These are phyloP conservation scores for Microcebus ravelobensis DNA, from an alignment of 2,113 vertebrate species.

Conservation along the genomic window DNA sequence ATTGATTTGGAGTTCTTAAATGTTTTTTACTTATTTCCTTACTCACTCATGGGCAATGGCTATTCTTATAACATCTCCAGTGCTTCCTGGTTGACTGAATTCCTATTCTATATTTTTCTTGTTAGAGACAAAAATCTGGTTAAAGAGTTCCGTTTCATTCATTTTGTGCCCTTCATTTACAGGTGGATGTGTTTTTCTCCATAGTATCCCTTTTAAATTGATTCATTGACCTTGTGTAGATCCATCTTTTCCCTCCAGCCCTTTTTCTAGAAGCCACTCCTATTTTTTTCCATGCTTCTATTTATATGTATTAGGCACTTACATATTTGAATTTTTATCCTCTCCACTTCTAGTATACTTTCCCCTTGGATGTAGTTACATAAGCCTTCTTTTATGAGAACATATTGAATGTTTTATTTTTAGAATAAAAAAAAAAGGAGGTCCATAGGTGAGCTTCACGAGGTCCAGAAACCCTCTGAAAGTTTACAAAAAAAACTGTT, in stretches of 20 bases:
- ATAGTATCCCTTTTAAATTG: not conserved
- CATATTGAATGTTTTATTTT: conserved; percentile 60
- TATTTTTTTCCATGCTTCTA: conserved; percentile 46
- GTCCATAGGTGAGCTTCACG: conserved; percentile 29
- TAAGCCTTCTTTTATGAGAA: conserved; percentile 58
- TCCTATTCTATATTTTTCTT: conserved; percentile 18
- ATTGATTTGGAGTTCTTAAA: conserved; percentile 17
- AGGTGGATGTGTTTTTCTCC: conserved; percentile 39
- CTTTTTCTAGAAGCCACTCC: conserved; percentile 50
- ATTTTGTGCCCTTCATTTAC: conserved; percentile 29
- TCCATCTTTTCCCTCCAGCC: not conserved
- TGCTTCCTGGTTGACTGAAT: not conserved
- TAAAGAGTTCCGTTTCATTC: not conserved
- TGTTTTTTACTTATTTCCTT: conserved; percentile 6
- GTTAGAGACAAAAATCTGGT: conserved; percentile 23
- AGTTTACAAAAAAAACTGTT: conserved; percentile 51
- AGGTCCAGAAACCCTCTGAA: conserved; percentile 42
- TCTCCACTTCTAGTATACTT: conserved; percentile 52
- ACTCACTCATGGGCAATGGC: not conserved
- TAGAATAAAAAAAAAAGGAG: conserved; percentile 14
- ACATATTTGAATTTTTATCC: conserved; percentile 18
- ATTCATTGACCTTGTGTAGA: not conserved
- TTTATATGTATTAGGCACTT: conserved; percentile 13
- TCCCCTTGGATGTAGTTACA: conserved; percentile 48
- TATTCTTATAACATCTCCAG: not conserved